Percentiles rank a stretch among this genome's conserved stretches.
phyloP scores from a whole-genome alignment of 2,797 vertebrate species.

The Margarornis squamiger region DNA sequence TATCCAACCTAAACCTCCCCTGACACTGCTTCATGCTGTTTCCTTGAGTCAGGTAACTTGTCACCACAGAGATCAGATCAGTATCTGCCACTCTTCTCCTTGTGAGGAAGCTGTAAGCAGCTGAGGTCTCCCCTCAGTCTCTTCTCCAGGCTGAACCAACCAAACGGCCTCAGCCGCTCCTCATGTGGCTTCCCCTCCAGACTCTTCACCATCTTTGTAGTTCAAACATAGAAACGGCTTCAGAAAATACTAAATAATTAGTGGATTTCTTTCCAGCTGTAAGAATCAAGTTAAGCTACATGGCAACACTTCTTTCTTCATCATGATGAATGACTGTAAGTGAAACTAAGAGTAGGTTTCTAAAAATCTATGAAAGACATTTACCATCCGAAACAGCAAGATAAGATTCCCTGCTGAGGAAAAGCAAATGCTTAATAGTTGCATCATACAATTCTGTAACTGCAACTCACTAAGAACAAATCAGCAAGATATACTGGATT shows the following conservation, averaged over 20 bases:
- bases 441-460: not conserved
- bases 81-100: not conserved
- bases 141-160: not conserved
- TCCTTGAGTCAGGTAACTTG: not conserved
- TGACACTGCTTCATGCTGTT: not conserved
- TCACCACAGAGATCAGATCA: not conserved
- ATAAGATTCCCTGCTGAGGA: not conserved
- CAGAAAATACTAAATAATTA: not conserved
- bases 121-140: not conserved
- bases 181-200: not conserved
- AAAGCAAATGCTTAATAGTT: not conserved
- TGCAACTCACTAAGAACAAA: not conserved
- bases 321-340: not conserved
- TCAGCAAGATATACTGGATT: not conserved
- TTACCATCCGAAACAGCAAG: not conserved
- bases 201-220: not conserved
- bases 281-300: not conserved
- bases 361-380: not conserved
- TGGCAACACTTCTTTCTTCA: not conserved
- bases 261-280: not conserved
- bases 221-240: not conserved
- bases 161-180: not conserved
- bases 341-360: not conserved
- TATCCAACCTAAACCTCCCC: not conserved
- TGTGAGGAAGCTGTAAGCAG: not conserved